Evolutionary conservation across 2,888 invertebrate genomes (phyloP), one percentile per base, ranked within the genome.

Genomic region (Erebia ligea): DNA sequence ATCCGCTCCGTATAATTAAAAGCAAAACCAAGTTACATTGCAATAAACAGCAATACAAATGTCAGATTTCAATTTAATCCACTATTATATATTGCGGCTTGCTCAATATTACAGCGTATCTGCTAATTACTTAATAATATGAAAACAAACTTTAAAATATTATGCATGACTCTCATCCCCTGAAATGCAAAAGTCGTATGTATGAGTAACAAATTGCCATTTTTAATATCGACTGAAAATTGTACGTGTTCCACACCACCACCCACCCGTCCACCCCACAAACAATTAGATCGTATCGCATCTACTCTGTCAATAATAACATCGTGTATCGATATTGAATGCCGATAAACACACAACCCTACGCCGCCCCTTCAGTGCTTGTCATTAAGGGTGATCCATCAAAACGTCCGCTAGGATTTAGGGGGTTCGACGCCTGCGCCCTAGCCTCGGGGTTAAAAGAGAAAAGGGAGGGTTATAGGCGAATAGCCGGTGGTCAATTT

Each of bases 351-450:
- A 52, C 64, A 72, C 86, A 79, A 75, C 86, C 76, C 87, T 89
- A 84, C 75, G 70, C 79, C 86, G 84, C 87, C 90, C 91, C 89
- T 88, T 86, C 89, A 84, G 86, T 86, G 87, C 89, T 90, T 91
- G 93, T 92, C 93, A 92, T 93, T 93, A 92, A 90, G 92, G 93
- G 92, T 92, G 92, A 93, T 93, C 92, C 92, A 93, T 93, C 92
- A 93, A 90, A 90, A 92, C 86, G 92, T 93, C 93, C 89, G 87
- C 88, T 81, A 84, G 92, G 93, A 91, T 92, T 93, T 92, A 85
- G 93, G 92, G 93, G 86, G 88, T 83, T 81, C 83, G 85, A 85
- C 91, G 91, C 90, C 79, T 91, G 91, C 92, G 91, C 90, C 75
- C 76, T 78, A 76, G 77, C 74, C 70, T 64, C 69, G 74, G 78